Base-by-base conservation (phyloP, 2,113 vertebrate genomes). In the Panthera leo region DNA sequence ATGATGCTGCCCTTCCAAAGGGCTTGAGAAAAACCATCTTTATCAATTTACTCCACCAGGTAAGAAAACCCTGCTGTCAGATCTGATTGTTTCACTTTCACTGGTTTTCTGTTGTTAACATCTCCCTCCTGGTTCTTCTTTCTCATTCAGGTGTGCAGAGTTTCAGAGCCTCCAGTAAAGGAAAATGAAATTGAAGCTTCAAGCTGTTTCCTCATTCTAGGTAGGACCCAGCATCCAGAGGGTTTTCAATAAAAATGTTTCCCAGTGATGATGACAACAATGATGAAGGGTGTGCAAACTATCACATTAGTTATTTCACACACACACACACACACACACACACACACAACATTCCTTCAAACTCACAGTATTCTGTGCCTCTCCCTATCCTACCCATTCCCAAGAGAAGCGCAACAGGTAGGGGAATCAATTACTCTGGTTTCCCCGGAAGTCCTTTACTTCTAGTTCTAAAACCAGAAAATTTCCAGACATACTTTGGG, bases 161-260 rank as follows among this genome's bases (percentile, higher is more conserved):
- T 39, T 78, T 61, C 91, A 63, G 94, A 96, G 7, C 80, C 91
- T 53, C 94, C 94, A 29, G 86, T 79, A 19, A 96, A 96, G 39
- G 97, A 98, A 96, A 98, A 97, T 18, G 95, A 97, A 94, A 75
- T 97, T 0, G 95, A 98, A 98, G 97, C 97, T 19, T 97, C 97
- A 13, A 90, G 68, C 48, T 98, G 97, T 76, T 98, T 98, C 58
- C 97, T 98, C 93, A 93, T 98, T 76, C 88, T 98, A 94, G 98
- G 98, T 98, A 98, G 36, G 85, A 88, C 65, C 31, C 36, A 53
- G 13, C 58, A 71, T 75, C 55, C 34, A 12, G 5, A 53, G 7
- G 21, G 18, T 15, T 78, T 76, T 90, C 92, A 82, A 51, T 63
- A 88, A 82, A 95, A 92, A 83, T n/a, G 29, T 51, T 61, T 75